Conservation (phyloP, 2,888 invertebrate genomes). For the Drosophila tanythrix region DNA sequence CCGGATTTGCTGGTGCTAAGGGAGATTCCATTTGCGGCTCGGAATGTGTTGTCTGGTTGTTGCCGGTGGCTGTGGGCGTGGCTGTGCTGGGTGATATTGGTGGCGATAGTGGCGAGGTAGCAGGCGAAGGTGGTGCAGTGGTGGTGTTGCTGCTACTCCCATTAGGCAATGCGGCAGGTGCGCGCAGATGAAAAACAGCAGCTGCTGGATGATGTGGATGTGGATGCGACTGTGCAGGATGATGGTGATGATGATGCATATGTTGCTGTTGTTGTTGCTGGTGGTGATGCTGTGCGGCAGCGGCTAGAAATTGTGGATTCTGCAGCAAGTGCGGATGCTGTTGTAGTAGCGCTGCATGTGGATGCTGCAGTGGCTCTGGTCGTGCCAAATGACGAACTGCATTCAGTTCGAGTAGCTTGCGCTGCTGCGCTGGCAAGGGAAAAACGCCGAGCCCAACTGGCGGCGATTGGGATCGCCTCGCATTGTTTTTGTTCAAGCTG, state of each 20-base stretch:
- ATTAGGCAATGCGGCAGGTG: constrained; percentile 45
- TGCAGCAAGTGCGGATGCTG: constrained; percentile 82
- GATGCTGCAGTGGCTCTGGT: constrained; percentile 83
- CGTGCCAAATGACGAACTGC: constrained; percentile 78
- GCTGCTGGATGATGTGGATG: constrained; percentile 47
- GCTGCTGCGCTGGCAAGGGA: constrained; percentile 66
- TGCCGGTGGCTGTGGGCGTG: constrained; percentile 35
- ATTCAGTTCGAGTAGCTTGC: constrained; percentile 80
- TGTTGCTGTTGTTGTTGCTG: constrained; percentile 69
- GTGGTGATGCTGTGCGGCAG: constrained; percentile 78
- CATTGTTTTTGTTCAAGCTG: constrained; percentile 40
- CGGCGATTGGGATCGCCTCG: constrained; percentile 68
- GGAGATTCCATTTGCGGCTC: constrained; percentile 62
- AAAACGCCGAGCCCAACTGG: constrained; percentile 45
- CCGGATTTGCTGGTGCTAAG: constrained; percentile 39
- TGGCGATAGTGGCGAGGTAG: constrained; percentile 80
- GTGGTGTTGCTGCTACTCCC: constrained; percentile 42
- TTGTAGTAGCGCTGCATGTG: constrained; percentile 80
- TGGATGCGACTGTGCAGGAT: constrained; percentile 39
- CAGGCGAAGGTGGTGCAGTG: constrained; percentile 73
- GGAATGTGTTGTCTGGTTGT: constrained; percentile 63
- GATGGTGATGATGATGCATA: constrained; percentile 58
- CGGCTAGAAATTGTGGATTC: constrained; percentile 82
- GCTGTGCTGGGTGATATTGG: constrained; percentile 77
- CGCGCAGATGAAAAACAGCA: constrained; percentile 76